Evolutionary conservation across 2,113 vertebrate genomes (phyloP).

Genomic region (Orientallactaga bullata): DNA sequence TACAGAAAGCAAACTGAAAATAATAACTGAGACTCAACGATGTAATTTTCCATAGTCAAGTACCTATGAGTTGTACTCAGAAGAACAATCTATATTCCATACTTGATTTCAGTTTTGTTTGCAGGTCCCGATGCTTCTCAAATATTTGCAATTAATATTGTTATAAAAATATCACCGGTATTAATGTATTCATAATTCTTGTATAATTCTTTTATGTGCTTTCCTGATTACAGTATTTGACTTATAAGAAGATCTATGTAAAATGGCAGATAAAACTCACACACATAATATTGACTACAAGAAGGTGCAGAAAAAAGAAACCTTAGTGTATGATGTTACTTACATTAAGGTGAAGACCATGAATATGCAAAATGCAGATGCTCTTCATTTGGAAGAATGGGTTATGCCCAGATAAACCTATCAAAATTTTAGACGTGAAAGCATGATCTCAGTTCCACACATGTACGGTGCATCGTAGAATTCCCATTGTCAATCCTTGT

Average conservation of each 20-base stretch:
- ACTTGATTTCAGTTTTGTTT: background rate
- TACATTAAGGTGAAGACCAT: background rate
- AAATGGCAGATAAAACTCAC: background rate
- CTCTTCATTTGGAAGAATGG: background rate
- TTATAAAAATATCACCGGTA: background rate
- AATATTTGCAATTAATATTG: conserved; percentile 5
- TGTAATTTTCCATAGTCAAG: background rate
- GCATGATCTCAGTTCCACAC: background rate
- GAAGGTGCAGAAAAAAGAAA: background rate
- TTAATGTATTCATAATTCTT: background rate
- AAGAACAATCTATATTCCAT: background rate
- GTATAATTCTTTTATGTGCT: background rate
- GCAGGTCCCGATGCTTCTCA: background rate
- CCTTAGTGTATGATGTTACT: background rate
- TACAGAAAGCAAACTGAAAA: conserved; percentile 1
- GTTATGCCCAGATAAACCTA: background rate
- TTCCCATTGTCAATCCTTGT: too few species aligned
- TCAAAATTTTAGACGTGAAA: background rate
- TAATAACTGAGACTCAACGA: background rate
- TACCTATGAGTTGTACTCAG: background rate
- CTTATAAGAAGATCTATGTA: background rate
- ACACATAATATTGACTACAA: background rate
- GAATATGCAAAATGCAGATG: background rate
- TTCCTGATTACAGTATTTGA: background rate
- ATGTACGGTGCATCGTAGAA: too few species aligned